These are phyloP conservation scores for Cebidichthys violaceus DNA, from an alignment of 2,113 vertebrate genomes.

Conservation along the genomic window DNA sequence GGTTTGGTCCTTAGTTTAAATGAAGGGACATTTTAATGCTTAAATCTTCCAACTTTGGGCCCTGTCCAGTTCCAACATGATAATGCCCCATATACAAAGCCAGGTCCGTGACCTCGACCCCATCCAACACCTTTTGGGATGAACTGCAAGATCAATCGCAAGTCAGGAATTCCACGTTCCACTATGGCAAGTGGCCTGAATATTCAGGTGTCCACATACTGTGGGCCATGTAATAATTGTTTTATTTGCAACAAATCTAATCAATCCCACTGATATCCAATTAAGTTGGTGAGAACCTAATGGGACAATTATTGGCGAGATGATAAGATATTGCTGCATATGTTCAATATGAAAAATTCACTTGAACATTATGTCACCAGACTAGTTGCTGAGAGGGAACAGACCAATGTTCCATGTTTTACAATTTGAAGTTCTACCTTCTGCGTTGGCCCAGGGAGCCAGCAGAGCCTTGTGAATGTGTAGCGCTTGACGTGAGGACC, in stretches of 20 bases:
- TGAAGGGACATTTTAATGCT: neutral
- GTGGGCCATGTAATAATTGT: neutral
- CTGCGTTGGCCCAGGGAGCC: neutral
- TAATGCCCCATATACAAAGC: too few relatives aligned
- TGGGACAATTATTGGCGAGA: neutral
- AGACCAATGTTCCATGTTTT: neutral
- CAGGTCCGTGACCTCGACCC: neutral
- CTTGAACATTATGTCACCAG: too few relatives aligned
- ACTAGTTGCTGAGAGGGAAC: neutral
- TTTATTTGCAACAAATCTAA: neutral
- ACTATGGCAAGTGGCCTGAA: neutral
- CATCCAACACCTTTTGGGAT: neutral
- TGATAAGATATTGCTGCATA: neutral
- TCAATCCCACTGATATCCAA: neutral
- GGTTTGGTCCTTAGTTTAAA: neutral
- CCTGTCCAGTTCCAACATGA: too few relatives aligned
- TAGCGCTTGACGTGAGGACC: neutral
- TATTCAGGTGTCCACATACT: neutral
- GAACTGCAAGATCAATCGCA: neutral
- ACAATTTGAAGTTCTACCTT: too few relatives aligned
- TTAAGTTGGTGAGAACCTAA: neutral
- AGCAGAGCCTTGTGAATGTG: neutral
- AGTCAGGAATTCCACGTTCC: neutral
- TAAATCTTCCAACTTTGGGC: neutral
- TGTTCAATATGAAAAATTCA: neutral